phyloP scores from a whole-genome alignment of 2,797 vertebrate genomes.

The Alectoris magna region DNA sequence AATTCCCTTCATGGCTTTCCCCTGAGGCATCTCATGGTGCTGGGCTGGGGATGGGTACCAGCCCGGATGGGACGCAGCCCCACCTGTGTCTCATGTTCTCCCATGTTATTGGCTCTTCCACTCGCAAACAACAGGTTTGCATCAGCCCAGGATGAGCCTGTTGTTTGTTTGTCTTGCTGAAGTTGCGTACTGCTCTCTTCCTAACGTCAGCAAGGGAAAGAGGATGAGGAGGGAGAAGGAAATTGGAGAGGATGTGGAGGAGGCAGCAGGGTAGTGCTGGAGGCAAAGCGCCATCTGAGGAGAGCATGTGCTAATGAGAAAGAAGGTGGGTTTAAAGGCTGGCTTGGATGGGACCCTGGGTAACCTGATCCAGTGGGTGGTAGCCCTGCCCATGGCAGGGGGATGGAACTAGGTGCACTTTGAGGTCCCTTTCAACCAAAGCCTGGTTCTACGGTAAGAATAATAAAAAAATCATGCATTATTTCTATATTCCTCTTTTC shows the following conservation, averaged over 20 bases:
- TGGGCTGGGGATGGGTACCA: not conserved
- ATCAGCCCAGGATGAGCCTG: not conserved
- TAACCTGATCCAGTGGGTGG: no score
- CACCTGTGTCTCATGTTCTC: not conserved
- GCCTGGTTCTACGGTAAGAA: not conserved
- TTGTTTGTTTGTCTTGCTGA: not conserved
- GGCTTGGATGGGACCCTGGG: no score
- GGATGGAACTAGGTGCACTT: no score
- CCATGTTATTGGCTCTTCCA: not conserved
- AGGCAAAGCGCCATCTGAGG: not conserved
- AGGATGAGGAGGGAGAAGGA: not conserved
- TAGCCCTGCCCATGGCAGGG: no score
- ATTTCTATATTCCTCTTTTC: not conserved
- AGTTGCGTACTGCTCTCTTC: not conserved
- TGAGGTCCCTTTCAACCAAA: no score
- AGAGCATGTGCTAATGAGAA: accelerated
- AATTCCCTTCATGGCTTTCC: not conserved
- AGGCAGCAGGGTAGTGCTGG: not conserved
- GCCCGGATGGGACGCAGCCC: not conserved
- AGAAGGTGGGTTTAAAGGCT: not conserved
- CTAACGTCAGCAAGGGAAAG: not conserved
- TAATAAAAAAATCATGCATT: not conserved
- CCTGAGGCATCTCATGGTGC: not conserved
- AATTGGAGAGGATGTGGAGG: not conserved
- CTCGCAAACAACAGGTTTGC: not conserved